Evolutionary conservation across 2,888 invertebrate genomes (phyloP).

Genomic region (Latrodectus elegans): DNA sequence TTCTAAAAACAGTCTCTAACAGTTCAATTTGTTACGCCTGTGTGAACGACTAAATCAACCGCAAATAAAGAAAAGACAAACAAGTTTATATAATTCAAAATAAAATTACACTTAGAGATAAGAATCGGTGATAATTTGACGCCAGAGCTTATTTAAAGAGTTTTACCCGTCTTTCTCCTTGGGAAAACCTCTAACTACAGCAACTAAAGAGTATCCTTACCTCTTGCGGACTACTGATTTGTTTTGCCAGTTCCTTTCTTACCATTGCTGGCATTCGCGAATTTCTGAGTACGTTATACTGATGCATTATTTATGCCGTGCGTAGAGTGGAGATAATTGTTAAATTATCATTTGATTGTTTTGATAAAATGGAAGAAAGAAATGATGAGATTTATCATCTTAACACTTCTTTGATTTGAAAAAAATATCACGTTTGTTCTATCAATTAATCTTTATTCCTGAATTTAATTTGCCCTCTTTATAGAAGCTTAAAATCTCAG

Average conservation of each 20-base stretch:
- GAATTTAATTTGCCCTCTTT: too few relatives aligned
- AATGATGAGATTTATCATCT: too few relatives aligned
- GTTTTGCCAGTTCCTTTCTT: background rate
- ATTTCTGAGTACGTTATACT: background rate
- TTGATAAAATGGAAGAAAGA: too few relatives aligned
- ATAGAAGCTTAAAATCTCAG: too few relatives aligned
- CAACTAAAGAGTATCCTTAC: too few relatives aligned
- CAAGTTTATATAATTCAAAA: conserved; percentile 8
- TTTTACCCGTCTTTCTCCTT: conserved; percentile 5
- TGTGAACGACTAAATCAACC: conserved; percentile 20
- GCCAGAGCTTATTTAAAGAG: conserved; percentile 9
- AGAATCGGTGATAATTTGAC: conserved; percentile 40
- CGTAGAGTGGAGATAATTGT: background rate
- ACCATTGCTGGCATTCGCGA: background rate
- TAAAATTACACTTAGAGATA: conserved; percentile 14
- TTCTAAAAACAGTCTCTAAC: conserved; percentile 34
- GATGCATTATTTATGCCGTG: conserved; percentile 15
- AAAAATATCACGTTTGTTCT: too few relatives aligned
- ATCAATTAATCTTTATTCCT: too few relatives aligned
- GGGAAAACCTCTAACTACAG: too few relatives aligned
- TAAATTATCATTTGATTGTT: background rate
- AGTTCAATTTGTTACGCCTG: conserved; percentile 46
- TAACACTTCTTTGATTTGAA: too few relatives aligned
- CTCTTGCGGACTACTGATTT: background rate
- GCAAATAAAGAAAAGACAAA: conserved; percentile 40